A percentile compares a stretch with the other conserved stretches of the same genome.
phyloP scores from a whole-genome alignment of 2,113 vertebrate genomes.

The Corythoichthys haematopterus region DNA sequence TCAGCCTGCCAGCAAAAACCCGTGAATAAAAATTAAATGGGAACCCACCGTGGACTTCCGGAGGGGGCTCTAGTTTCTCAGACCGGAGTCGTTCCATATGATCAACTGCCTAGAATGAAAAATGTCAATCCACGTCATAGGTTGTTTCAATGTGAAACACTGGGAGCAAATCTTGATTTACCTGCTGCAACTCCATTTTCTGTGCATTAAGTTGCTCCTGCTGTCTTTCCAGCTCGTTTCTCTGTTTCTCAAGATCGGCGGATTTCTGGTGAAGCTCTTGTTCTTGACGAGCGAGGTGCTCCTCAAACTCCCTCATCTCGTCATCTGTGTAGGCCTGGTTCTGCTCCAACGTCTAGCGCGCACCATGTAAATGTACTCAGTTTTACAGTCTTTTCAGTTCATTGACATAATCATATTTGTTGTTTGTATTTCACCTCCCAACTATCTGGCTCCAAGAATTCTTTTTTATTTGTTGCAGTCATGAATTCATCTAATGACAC shows the following conservation, averaged over 20 bases:
- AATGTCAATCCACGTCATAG: not conserved
- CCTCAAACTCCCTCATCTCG: constrained; percentile 90
- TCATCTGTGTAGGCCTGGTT: constrained; percentile 90
- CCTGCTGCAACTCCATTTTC: constrained; percentile 88
- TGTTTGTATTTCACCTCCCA: constrained; percentile 83
- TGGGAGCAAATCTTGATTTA: constrained; percentile 35
- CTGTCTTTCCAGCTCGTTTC: constrained; percentile 84
- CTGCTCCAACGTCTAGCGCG: constrained; percentile 84
- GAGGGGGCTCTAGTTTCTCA: constrained; percentile 74
- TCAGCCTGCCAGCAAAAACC: not conserved
- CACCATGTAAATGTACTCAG: not conserved
- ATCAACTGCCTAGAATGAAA: constrained; percentile 77
- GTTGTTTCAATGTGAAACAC: not conserved
- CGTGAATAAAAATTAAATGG: not conserved
- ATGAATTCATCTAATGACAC: constrained; percentile 91
- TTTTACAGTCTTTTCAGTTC: not conserved
- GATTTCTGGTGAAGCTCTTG: constrained; percentile 81
- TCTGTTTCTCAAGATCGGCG: constrained; percentile 84
- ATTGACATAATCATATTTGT: not conserved
- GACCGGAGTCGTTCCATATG: constrained; percentile 89
- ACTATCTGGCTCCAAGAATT: constrained; percentile 94
- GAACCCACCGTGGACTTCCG: constrained; percentile 72
- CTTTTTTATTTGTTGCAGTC: constrained; percentile 87
- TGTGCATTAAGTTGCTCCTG: constrained; percentile 89
- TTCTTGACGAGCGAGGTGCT: constrained; percentile 83